Base-by-base conservation (phyloP, 2,797 vertebrate genomes). In the Acridotheres tristis region DNA sequence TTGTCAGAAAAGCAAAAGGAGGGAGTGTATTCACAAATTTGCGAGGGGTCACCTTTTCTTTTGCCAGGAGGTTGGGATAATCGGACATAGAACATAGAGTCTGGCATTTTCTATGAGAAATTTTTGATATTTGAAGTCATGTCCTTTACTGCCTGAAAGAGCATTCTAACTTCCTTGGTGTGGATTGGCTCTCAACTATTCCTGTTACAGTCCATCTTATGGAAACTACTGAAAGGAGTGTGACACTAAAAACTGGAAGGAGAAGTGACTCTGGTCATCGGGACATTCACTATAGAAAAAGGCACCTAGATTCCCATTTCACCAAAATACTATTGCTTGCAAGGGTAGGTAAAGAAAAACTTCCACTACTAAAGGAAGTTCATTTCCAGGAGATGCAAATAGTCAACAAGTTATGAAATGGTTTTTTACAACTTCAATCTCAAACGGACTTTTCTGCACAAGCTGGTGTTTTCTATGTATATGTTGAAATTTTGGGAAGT, bases 141-240 rank as follows among this genome's bases (percentile, higher is more conserved):
- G 6, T 48, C 19, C 11, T 78, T 86, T 47, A 61, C 12, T 26
- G 83, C 42, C 69, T 11, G 18, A 71, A 71, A 55, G 38, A 47
- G 17, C 23, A 54, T 50, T 57, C 36, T 65, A 34, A 38, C 13
- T 83, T 50, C 19, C 26, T 40, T 38, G 1, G 12, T 65, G 27
- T 32, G 42, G 32, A 59, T 45, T 38, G 29, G 3, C 18, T 80
- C 11, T 42, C 36, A 38, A 10, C 15, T 45, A 38, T 18, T 36
- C 11, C 7, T 50, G 6, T 34, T 65, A 30, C 0, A 1, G 21
- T n/a, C 16, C 1, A 0, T 55, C 22, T 36, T 66, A 30, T 5
- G n/a, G 67, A 36, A 78, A 55, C 16, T n/a, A 19, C 7, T 74
- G 61, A 38, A 67, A 61, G 18, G 14, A 21, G 7, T 25, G 45